phyloP scores from a whole-genome alignment of 2,113 vertebrate species.

The Hippopotamus amphibius region DNA sequence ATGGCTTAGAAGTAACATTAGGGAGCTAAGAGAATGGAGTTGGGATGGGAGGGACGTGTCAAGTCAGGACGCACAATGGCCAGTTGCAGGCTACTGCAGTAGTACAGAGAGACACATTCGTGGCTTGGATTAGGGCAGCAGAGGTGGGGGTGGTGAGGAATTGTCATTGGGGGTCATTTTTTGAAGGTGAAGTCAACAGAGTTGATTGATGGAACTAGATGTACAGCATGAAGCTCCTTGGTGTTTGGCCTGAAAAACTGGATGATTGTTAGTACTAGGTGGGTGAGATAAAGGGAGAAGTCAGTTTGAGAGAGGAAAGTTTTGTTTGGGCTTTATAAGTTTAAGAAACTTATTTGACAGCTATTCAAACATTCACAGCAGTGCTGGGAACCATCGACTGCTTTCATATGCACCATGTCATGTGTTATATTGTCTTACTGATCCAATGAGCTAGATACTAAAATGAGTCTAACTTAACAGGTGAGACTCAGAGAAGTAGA shows the following conservation, averaged over 20 bases:
- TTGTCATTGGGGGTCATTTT: background rate
- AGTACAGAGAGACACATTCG: background rate
- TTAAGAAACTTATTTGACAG: background rate
- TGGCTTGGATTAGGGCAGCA: background rate
- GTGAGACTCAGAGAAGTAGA: background rate
- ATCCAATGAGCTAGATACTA: background rate
- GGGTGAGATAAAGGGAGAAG: background rate
- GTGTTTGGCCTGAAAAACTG: background rate
- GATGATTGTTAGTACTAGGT: background rate
- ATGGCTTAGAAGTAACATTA: background rate
- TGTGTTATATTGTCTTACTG: background rate
- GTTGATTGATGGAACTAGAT: background rate
- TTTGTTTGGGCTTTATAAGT: background rate
- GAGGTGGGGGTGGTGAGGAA: background rate
- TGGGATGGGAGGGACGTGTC: rapidly evolving
- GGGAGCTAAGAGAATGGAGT: background rate
- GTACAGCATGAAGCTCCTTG: background rate
- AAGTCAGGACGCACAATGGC: background rate
- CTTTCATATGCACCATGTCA: background rate
- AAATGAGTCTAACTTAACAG: background rate
- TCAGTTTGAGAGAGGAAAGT: background rate
- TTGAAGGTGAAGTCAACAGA: background rate
- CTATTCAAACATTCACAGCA: background rate
- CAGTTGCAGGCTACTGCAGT: background rate
- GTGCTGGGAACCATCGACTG: background rate